These are phyloP conservation scores for Drosophila insularis DNA, from an alignment of 1,140 invertebrate genomes.

Conservation along the genomic window DNA sequence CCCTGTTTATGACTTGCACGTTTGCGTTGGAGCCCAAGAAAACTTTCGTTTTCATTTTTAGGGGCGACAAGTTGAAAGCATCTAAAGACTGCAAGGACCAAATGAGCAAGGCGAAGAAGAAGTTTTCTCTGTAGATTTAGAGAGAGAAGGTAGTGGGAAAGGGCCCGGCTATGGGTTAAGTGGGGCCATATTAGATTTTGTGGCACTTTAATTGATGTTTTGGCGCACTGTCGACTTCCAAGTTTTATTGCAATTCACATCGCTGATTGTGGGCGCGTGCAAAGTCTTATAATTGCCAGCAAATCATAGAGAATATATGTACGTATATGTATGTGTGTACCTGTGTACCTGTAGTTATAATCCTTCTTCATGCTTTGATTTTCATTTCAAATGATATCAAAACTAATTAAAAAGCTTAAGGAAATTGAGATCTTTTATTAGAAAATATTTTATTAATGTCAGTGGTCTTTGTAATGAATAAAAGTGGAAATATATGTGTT, in stretches of 20 bases:
- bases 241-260: conserved; percentile 29
- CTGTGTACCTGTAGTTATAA: not conserved
- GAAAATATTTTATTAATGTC: no score
- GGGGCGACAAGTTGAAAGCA: conserved; percentile 11
- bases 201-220: conserved; percentile 76
- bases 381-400: not conserved
- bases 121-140: conserved; percentile 1
- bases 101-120: not conserved
- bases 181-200: conserved; percentile 68
- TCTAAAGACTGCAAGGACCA: not conserved
- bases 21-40: conserved; percentile 36
- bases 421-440: no score
- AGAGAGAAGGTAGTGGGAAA: not conserved
- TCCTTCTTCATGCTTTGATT: not conserved
- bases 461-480: no score
- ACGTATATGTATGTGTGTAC: not conserved
- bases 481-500: no score
- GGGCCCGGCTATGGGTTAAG: conserved; percentile 59
- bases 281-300: not conserved
- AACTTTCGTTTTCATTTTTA: conserved; percentile 62
- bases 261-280: conserved; percentile 11
- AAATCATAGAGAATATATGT: not conserved
- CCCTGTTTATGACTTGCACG: conserved; percentile 65
- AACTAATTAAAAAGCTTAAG: no score
- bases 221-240: conserved; percentile 56